Percentiles rank a stretch among this genome's conserved stretches.
Evolutionary conservation across 2,113 vertebrate species (phyloP).

Genomic region (Lepidothrix coronata): DNA sequence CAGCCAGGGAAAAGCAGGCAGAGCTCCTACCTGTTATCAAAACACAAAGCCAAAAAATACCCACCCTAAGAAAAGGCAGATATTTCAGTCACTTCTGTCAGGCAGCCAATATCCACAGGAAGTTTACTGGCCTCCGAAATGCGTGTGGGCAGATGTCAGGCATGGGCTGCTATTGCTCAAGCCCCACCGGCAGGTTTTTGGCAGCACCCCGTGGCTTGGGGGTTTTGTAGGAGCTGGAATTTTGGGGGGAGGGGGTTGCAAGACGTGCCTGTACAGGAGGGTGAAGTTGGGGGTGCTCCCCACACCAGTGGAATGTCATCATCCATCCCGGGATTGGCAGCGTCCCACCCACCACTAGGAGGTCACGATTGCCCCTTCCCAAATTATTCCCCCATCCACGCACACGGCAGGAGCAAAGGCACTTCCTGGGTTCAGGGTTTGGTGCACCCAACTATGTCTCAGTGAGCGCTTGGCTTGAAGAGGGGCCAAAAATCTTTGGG

Average conservation of each 20-base stretch:
- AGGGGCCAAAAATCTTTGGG: neutral
- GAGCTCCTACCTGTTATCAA: neutral
- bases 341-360: rapidly evolving
- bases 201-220: neutral
- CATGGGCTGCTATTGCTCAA: slow-evolving; percentile 21
- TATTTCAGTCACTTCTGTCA: slow-evolving; percentile 20
- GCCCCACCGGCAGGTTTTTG: neutral
- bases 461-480: neutral
- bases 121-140: slow-evolving; percentile 25
- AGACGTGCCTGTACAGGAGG: neutral
- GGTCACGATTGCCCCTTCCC: neutral
- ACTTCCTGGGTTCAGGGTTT: neutral
- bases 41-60: neutral
- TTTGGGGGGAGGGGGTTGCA: rapidly evolving
- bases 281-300: neutral
- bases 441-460: rapidly evolving
- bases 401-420: neutral
- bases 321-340: neutral
- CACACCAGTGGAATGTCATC: rapidly evolving
- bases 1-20: neutral
- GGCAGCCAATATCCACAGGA: slow-evolving; percentile 53
- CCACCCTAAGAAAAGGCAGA: slow-evolving; percentile 16
- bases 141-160: slow-evolving; percentile 50
- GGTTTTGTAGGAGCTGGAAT: neutral
- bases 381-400: rapidly evolving